These are phyloP conservation scores for Nephrotoma flavescens DNA, from an alignment of 2,888 invertebrate genomes.

Conservation along the genomic window DNA sequence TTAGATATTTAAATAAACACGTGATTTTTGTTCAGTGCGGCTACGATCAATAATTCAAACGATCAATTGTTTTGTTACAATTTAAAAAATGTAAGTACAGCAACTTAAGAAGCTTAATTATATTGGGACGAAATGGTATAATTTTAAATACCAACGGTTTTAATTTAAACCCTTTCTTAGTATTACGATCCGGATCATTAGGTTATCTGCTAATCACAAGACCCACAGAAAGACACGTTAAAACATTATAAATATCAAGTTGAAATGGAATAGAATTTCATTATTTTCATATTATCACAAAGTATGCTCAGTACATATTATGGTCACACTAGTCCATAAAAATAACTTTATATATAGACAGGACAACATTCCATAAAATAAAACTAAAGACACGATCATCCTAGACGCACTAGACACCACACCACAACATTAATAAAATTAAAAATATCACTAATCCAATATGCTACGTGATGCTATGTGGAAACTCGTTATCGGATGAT, in stretches of 20 bases:
- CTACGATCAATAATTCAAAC: neutral
- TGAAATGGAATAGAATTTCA: neutral
- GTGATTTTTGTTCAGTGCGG: neutral
- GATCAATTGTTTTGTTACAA: too few species aligned
- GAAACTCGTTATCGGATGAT: neutral
- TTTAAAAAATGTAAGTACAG: too few species aligned
- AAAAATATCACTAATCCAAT: neutral
- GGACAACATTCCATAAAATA: neutral
- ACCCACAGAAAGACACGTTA: neutral
- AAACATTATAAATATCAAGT: neutral
- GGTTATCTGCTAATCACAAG: neutral
- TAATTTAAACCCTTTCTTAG: too few species aligned
- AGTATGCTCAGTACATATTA: neutral
- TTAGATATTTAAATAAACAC: neutral
- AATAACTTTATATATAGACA: neutral
- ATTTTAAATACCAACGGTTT: too few species aligned
- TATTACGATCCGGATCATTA: neutral
- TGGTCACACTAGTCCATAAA: neutral
- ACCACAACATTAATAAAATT: neutral
- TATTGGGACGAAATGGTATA: too few species aligned
- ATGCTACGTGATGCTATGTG: neutral
- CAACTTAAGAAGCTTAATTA: too few species aligned
- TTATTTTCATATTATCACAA: neutral
- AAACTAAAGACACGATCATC: neutral
- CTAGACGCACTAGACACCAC: neutral